phyloP scores from a whole-genome alignment of 2,888 invertebrate genomes.

The Elaeidobius kamerunicus region DNA sequence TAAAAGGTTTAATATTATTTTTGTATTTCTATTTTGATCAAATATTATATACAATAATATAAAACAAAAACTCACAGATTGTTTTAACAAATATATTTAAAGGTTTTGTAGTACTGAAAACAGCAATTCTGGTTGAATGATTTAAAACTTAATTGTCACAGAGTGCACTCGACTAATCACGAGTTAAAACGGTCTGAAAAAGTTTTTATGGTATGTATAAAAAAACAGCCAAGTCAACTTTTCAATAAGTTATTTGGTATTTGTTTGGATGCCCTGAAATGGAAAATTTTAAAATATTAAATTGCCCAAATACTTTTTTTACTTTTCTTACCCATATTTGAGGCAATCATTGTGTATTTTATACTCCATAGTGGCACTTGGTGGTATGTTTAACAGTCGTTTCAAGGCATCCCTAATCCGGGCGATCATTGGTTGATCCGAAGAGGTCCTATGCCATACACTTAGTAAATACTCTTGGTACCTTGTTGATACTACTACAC shows the following conservation, averaged over 20 bases:
- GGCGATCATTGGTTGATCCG: slow-evolving; percentile 82
- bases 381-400: slow-evolving; percentile 91
- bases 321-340: slow-evolving; percentile 56
- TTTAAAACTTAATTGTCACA: slow-evolving; percentile 23
- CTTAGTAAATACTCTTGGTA: slow-evolving; percentile 96
- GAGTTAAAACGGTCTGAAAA: slow-evolving; percentile 8
- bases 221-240: slow-evolving; percentile 43
- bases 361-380: slow-evolving; percentile 93
- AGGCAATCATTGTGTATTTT: slow-evolving; percentile 79
- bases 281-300: slow-evolving; percentile 1
- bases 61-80: too few species aligned
- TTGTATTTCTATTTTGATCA: too few species aligned
- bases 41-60: too few species aligned
- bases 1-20: too few species aligned
- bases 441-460: slow-evolving; percentile 95
- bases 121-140: slow-evolving; percentile 2
- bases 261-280: slow-evolving; percentile 46
- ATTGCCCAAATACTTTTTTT: not conserved
- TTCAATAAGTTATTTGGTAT: slow-evolving; percentile 44
- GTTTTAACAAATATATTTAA: slow-evolving; percentile 27
- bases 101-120: slow-evolving; percentile 7
- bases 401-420: slow-evolving; percentile 93
- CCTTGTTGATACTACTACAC: slow-evolving; percentile 92
- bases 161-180: slow-evolving; percentile 1
- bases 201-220: not conserved